Percentiles rank a stretch among this genome's conserved stretches.
phyloP scores from a whole-genome alignment of 2,797 vertebrate genomes.

The Notolepis coatsorum region DNA sequence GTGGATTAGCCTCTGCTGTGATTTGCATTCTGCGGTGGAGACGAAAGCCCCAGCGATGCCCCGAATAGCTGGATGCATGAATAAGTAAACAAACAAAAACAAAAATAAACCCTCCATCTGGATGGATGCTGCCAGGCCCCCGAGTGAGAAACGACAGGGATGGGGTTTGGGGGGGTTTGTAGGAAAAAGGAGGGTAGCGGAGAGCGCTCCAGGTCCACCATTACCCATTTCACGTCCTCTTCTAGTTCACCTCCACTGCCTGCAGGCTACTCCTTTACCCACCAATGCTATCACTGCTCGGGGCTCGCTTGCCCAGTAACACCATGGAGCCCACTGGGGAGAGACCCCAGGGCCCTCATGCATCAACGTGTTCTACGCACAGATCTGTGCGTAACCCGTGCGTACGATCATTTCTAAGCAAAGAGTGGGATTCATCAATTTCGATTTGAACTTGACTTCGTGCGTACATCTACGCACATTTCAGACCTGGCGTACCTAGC shows the following conservation, averaged over 20 bases:
- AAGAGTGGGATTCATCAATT: too few relatives aligned
- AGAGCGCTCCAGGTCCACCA: background rate
- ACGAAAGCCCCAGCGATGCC: conserved; percentile 77
- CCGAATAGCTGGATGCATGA: conserved; percentile 81
- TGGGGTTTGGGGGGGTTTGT: conserved; percentile 52
- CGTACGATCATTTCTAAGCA: too few relatives aligned
- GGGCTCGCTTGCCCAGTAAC: conserved; percentile 70
- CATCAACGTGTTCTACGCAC: too few relatives aligned
- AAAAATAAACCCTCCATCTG: conserved; percentile 86
- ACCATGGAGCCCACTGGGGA: conserved; percentile 59
- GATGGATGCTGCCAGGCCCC: conserved; percentile 76
- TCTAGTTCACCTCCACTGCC: conserved; percentile 38
- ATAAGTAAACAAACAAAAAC: conserved; percentile 86
- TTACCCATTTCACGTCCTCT: conserved; percentile 52
- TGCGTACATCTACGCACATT: too few relatives aligned
- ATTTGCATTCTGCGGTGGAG: conserved; percentile 79
- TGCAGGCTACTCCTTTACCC: conserved; percentile 36
- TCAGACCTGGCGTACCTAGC: too few relatives aligned
- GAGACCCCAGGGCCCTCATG: conserved; percentile 41
- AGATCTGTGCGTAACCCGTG: too few relatives aligned
- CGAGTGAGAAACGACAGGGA: conserved; percentile 68
- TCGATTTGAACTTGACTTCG: too few relatives aligned
- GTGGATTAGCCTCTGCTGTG: conserved; percentile 76
- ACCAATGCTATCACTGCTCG: conserved; percentile 57
- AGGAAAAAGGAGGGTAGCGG: conserved; percentile 2